Conservation (phyloP, 2,113 vertebrate genomes). For the Eulemur macaco region DNA sequence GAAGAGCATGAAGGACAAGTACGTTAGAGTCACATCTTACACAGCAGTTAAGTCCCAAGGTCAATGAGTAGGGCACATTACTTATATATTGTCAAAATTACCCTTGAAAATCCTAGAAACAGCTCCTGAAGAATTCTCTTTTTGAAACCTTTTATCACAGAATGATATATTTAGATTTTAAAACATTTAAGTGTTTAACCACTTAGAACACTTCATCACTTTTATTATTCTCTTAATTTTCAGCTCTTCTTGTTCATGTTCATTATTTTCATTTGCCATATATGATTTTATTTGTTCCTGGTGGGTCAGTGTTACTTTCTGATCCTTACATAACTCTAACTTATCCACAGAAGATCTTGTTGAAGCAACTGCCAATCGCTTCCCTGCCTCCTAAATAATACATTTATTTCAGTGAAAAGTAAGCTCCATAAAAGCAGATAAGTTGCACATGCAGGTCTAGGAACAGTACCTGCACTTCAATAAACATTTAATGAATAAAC, state of each 20-base stretch:
- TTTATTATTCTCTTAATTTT: background rate
- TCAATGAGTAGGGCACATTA: background rate
- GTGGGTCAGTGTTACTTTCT: slow-evolving; percentile 39
- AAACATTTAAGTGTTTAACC: background rate
- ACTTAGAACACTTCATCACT: background rate
- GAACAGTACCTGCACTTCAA: background rate
- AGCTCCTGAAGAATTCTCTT: slow-evolving; percentile 4
- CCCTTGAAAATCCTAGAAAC: background rate
- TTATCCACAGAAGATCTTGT: background rate
- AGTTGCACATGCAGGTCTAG: background rate
- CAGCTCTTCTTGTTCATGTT: background rate
- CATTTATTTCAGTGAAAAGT: background rate
- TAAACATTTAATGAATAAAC: background rate
- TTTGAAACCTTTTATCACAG: slow-evolving; percentile 27
- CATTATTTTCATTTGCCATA: background rate
- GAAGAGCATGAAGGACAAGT: background rate
- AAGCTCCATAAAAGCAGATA: background rate
- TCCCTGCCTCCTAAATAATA: slow-evolving; percentile 20
- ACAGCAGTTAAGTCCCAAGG: background rate
- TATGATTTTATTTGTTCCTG: background rate
- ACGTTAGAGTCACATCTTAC: background rate
- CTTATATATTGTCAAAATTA: background rate
- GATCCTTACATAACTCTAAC: slow-evolving; percentile 24
- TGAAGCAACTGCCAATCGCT: slow-evolving; percentile 3
- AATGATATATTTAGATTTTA: background rate